Evolutionary conservation across 2,113 vertebrate genomes (phyloP).

Genomic region (Proterorhinus semilunaris): DNA sequence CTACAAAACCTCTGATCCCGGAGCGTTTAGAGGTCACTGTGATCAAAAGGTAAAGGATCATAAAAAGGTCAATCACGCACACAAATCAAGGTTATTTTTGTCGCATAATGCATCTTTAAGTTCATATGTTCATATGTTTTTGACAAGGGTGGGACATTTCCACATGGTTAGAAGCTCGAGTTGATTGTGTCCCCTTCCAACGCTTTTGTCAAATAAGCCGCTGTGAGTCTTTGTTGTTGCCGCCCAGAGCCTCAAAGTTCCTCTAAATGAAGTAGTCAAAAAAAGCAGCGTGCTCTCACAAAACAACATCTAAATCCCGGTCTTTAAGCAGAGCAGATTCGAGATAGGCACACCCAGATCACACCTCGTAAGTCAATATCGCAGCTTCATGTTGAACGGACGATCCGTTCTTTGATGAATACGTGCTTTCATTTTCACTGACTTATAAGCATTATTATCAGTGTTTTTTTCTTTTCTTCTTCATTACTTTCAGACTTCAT

Average conservation of each 20-base stretch:
- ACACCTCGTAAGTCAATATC: slow-evolving; percentile 23
- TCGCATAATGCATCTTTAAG: too few relatives aligned
- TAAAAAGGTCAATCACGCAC: too few relatives aligned
- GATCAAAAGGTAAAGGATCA: too few relatives aligned
- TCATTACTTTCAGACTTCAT: not conserved
- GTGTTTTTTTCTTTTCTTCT: too few relatives aligned
- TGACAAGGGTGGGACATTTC: too few relatives aligned
- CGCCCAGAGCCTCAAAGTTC: not conserved
- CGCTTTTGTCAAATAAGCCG: too few relatives aligned
- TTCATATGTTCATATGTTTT: too few relatives aligned
- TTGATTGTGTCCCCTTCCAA: too few relatives aligned
- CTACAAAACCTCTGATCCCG: too few relatives aligned
- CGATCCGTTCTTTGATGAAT: slow-evolving; percentile 15
- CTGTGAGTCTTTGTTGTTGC: not conserved
- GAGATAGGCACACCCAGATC: slow-evolving; percentile 13
- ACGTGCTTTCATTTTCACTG: slow-evolving; percentile 1
- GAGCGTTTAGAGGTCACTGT: too few relatives aligned
- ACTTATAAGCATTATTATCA: slow-evolving; percentile 12
- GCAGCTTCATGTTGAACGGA: slow-evolving; percentile 9
- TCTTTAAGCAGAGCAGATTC: slow-evolving; percentile 17
- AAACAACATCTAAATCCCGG: slow-evolving; percentile 9
- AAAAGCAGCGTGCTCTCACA: not conserved
- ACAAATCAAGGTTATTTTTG: too few relatives aligned
- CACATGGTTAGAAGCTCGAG: too few relatives aligned
- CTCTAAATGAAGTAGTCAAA: not conserved